Evolutionary conservation across 1,140 invertebrate species (phyloP).

Genomic region (Caenorhabditis elegans): WBcel235 BX284603.4:9788501-9789000

Average conservation of each 20-base stretch:
- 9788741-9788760: no score
- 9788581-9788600: no score
- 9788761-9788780: neutral
- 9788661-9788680: neutral
- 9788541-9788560: neutral
- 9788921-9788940: neutral
- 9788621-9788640: no score
- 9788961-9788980: neutral
- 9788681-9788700: neutral
- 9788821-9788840: conserved; percentile 41
- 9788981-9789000: conserved; percentile 20
- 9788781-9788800: conserved; percentile 33
- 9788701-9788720: no score
- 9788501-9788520: no score
- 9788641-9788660: neutral
- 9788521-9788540: no score
- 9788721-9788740: no score
- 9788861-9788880: conserved; percentile 55
- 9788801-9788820: conserved; percentile 25
- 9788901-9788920: conserved; percentile 53
- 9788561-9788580: no score
- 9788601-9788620: no score
- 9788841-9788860: conserved; percentile 46
- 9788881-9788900: conserved; percentile 58
- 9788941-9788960: neutral